Base-by-base conservation (phyloP, 2,888 invertebrate genomes). In the Mylabris sibirica region DNA sequence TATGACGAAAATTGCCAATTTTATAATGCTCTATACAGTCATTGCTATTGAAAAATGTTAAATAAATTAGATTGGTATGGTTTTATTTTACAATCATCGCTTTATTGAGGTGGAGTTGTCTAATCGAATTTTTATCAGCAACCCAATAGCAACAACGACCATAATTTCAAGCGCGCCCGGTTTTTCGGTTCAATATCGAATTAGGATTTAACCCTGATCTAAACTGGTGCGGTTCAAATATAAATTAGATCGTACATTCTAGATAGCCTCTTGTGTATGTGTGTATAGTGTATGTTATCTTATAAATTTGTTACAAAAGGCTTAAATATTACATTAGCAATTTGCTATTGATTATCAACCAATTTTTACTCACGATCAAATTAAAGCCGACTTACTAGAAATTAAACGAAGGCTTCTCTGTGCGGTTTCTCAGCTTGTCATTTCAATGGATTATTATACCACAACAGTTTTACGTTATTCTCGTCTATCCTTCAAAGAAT, bases 51-150 rank as follows among this genome's bases (percentile, higher is more conserved):
- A 24, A 17, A 35, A 62, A 38, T 41, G 41, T 22, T 20, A 62
- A 62, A 62, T 62, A 62, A 62, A 62, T 41, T 62, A 62, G 38
- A 62, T 38, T 14, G 26, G 41, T 22, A 38, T 24, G 22, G 62
- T 44, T 62, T 62, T 62, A 62, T 41, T 35, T 44, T 17, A 44
- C 62, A 41, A 62, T 62, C 62, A 62, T 62, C 62, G 24, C 44
- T 62, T 38, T 62, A 62, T 41, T 24, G 41, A 38, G 38, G 20
- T 44, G 14, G 26, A 57, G 26, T 57, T 57, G 57, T 38, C 62
- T 62, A 62, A 62, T 62, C 62, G 62, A 62, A 62, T 62, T 62
- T 62, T 62, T 62, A 62, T 62, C 62, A 57, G 26, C 24, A 57
- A 57, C 24, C 57, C 57, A 57, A 57, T 57, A 57, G 57, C 57